These are phyloP conservation scores for Drosophila truncata DNA, from an alignment of 1,140 invertebrate genomes.

Conservation along the genomic window DNA sequence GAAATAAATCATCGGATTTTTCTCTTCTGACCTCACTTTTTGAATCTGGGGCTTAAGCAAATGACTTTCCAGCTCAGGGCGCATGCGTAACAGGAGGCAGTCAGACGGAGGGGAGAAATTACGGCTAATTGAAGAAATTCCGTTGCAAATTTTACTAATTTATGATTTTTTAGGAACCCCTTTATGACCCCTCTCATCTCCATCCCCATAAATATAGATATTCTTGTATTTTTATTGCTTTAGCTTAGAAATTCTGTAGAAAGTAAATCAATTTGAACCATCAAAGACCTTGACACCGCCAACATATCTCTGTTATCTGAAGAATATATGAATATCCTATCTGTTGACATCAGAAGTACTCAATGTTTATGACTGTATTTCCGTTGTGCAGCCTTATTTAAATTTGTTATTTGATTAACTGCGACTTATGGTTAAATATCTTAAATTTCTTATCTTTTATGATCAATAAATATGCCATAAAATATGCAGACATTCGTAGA, in stretches of 20 bases:
- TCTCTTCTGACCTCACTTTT: slow-evolving; percentile 27
- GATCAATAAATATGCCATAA: slow-evolving; percentile 3
- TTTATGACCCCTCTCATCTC: too few species aligned
- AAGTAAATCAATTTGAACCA: background rate
- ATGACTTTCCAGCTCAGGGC: slow-evolving; percentile 49
- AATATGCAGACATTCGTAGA: too few species aligned
- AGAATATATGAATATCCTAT: background rate
- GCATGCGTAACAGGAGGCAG: slow-evolving; percentile 49
- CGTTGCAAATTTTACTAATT: slow-evolving; percentile 21
- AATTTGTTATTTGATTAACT: slow-evolving; percentile 5
- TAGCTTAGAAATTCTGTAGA: background rate
- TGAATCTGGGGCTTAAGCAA: slow-evolving; percentile 22
- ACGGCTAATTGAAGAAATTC: slow-evolving; percentile 22
- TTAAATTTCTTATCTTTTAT: background rate
- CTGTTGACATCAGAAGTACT: background rate
- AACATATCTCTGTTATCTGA: slow-evolving; percentile 1
- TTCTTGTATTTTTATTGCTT: background rate
- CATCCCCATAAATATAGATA: too few species aligned
- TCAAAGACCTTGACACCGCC: background rate
- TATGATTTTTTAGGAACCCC: background rate
- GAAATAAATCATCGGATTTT: slow-evolving; percentile 74
- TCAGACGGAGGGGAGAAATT: too few species aligned
- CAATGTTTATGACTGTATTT: background rate
- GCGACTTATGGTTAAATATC: background rate
- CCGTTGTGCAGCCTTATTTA: background rate